Evolutionary conservation across 2,797 vertebrate genomes (phyloP).

Genomic region (Neoniphon sammara): DNA sequence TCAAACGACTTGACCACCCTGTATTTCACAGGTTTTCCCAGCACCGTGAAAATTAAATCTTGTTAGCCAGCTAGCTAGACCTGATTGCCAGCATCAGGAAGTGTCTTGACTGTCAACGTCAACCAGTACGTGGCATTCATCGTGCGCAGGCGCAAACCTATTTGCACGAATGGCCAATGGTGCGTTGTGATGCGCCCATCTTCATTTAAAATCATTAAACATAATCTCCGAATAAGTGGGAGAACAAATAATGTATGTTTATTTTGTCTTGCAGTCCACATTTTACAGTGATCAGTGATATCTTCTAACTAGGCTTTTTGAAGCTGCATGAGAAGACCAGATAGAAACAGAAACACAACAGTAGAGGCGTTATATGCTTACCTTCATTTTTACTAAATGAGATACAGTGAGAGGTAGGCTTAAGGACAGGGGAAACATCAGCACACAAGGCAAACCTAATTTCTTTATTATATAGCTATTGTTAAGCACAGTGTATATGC

Average conservation of each 20-base stretch:
- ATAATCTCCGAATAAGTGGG: not conserved
- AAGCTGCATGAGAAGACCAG: slow-evolving; percentile 4
- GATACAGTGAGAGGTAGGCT: slow-evolving; percentile 21
- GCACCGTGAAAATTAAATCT: slow-evolving; percentile 64
- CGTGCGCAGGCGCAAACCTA: slow-evolving; percentile 67
- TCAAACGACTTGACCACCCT: slow-evolving; percentile 73
- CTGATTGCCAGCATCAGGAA: slow-evolving; percentile 79
- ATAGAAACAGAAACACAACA: slow-evolving; percentile 17
- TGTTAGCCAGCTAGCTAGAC: slow-evolving; percentile 60
- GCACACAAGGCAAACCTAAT: slow-evolving; percentile 12
- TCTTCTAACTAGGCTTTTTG: not conserved
- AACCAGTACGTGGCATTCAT: slow-evolving; percentile 83
- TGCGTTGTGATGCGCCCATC: no score
- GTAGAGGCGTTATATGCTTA: not conserved
- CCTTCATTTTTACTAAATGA: not conserved
- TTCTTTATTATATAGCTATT: not conserved
- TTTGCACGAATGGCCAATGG: slow-evolving; percentile 22
- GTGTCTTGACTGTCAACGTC: slow-evolving; percentile 73
- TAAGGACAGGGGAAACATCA: slow-evolving; percentile 16
- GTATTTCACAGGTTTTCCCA: slow-evolving; percentile 64
- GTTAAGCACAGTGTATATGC: not conserved
- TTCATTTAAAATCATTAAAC: not conserved
- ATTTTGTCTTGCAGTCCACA: slow-evolving; percentile 28
- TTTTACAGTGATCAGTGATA: not conserved
- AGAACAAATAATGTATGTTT: not conserved